Base-by-base conservation (phyloP, 1,140 invertebrate species). In the Maconellicoccus hirsutus region DNA sequence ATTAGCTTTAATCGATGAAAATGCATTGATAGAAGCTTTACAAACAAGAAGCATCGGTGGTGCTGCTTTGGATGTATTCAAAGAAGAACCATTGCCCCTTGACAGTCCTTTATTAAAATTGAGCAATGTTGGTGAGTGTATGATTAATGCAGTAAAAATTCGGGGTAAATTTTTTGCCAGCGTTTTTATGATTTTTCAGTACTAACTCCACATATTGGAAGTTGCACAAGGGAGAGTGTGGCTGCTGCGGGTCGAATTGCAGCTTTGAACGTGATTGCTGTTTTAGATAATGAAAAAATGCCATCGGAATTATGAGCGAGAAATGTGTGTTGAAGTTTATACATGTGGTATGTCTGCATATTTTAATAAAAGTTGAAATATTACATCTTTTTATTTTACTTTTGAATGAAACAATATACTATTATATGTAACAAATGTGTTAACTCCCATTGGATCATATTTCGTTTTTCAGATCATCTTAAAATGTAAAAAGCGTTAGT, bases 21-120 rank as follows among this genome's bases (percentile, higher is more conserved):
- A 85, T 39, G 91, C 88, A 14, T 79, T 96, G 27, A 84, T 90
- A 72, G 82, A 87, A 73, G 93, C 92, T 7, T 80, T 97, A 8
- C 82, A 87, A 76, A 84, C 82, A 69, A 83, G 85, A 10, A 82
- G 82, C 70, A 96, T 98, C 66, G 81, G 84, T 76, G 92, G 87
- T 8, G 95, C 94, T 19, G 95, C 94, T 0, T 81, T 98, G 19
- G 96, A 98, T 83, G 95, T 97, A 0, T 96, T 91, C 75, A 88
- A 86, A 25, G 94, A 94, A 0, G 95, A 98, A 80, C 96, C 94
- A 3, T 80, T 98, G n/a, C 91, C 93, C 8, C 76, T 86, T 0
- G 86, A 93, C 77, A 88, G 87, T 81, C 86, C 89, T 59, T 82
- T 98, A 7, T 81, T 93, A 1, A 85, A 83, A 72, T 78, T 97